These are phyloP conservation scores for Hemicordylus capensis DNA, from an alignment of 2,113 vertebrate species.

Conservation along the genomic window DNA sequence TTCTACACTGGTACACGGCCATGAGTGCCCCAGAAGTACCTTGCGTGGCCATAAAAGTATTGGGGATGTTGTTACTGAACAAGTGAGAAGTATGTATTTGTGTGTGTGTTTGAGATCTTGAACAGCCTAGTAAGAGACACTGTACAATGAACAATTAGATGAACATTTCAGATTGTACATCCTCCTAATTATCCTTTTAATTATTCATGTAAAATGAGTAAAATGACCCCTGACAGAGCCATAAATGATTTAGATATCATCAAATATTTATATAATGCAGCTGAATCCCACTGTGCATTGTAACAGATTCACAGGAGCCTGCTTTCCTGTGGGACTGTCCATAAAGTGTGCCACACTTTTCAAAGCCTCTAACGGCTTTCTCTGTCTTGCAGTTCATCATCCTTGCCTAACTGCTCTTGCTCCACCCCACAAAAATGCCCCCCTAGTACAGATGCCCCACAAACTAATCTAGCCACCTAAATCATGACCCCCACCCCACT, in stretches of 20 bases:
- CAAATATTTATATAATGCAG: conserved; percentile 85
- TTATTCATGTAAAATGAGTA: conserved; percentile 92
- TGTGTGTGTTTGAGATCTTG: conserved; percentile 12
- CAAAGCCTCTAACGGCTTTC: neutral
- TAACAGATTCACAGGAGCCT: conserved; percentile 67
- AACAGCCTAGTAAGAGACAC: conserved; percentile 59
- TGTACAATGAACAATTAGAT: conserved; percentile 83
- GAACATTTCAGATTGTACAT: conserved; percentile 80
- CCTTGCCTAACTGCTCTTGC: neutral
- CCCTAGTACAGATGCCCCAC: neutral
- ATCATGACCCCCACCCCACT: neutral
- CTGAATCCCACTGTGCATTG: conserved; percentile 70
- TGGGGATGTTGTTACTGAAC: neutral
- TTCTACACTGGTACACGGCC: neutral
- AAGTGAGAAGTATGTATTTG: neutral
- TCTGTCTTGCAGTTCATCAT: neutral
- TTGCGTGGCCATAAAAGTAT: neutral
- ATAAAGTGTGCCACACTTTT: neutral
- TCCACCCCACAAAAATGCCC: neutral
- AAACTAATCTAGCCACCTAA: neutral
- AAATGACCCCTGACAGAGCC: conserved; percentile 85
- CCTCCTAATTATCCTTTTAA: conserved; percentile 84
- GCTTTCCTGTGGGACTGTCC: conserved; percentile 39
- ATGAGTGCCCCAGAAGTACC: neutral
- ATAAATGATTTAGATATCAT: conserved; percentile 88